Evolutionary conservation across 2,888 invertebrate genomes (phyloP).

Genomic region (Epirrita christyi): DNA sequence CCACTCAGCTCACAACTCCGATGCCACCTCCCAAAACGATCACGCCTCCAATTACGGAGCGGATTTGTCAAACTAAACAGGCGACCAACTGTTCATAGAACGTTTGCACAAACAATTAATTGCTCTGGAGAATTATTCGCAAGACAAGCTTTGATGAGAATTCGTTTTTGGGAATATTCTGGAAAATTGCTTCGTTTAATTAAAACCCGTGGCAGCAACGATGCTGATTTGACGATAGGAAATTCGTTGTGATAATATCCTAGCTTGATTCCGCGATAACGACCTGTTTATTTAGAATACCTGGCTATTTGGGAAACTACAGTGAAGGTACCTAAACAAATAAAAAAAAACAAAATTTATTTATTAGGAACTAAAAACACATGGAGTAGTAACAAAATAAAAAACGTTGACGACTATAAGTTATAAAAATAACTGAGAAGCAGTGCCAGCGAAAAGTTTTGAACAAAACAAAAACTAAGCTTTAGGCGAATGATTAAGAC

Average conservation of each 20-base stretch:
- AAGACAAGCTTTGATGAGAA: conserved; percentile 26
- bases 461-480: too few relatives aligned
- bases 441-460: too few relatives aligned
- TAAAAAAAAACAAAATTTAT: too few relatives aligned
- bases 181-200: conserved; percentile 27
- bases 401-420: too few relatives aligned
- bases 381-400: too few relatives aligned
- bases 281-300: too few relatives aligned
- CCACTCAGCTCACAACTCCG: conserved; percentile 2
- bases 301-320: too few relatives aligned
- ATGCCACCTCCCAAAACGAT: conserved; percentile 32
- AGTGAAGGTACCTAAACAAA: too few relatives aligned
- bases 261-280: not conserved
- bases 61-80: conserved; percentile 63
- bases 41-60: conserved; percentile 52
- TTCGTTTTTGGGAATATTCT: conserved; percentile 9
- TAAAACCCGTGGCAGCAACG: conserved; percentile 24
- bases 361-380: too few relatives aligned
- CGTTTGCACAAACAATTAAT: conserved; percentile 52
- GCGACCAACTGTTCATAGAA: conserved; percentile 45
- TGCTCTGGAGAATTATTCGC: conserved; percentile 44
- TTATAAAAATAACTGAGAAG: too few relatives aligned
- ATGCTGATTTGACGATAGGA: conserved; percentile 28
- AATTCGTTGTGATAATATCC: conserved; percentile 16
- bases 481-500: too few relatives aligned